Conservation (phyloP, 2,797 vertebrate species). For the Hydrolagus colliei region DNA sequence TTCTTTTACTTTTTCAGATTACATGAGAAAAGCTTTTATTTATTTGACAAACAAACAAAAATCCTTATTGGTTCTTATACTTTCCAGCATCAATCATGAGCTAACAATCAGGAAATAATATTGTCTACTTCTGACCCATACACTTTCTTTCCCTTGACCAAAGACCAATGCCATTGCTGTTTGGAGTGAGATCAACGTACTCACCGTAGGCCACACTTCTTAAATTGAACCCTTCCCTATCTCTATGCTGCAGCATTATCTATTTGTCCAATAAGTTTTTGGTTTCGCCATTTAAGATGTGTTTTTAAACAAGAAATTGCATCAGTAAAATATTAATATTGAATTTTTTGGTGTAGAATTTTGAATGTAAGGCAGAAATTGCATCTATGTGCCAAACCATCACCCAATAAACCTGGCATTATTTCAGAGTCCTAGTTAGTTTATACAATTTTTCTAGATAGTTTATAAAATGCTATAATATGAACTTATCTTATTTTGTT, state of each 20-base stretch:
- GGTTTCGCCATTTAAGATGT: not conserved
- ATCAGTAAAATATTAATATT: not conserved
- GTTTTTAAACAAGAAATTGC: not conserved
- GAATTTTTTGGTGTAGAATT: not conserved
- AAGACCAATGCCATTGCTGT: not conserved
- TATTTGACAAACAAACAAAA: no score
- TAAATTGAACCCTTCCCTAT: not conserved
- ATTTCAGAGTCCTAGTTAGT: not conserved
- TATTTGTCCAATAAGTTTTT: not conserved
- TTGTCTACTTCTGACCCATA: not conserved
- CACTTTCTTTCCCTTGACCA: not conserved
- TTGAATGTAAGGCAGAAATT: not conserved
- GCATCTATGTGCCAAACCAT: not conserved
- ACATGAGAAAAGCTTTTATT: no score
- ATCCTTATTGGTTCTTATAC: no score
- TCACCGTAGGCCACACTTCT: not conserved
- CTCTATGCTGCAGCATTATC: not conserved
- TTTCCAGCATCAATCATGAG: not conserved
- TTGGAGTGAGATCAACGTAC: not conserved
- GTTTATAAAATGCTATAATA: conserved; percentile 32
- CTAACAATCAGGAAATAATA: not conserved
- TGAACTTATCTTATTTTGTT: conserved; percentile 35
- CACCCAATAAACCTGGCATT: not conserved
- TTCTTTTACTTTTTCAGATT: no score
- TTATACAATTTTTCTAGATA: not conserved